Conservation (phyloP, 2,888 invertebrate genomes). For the Dryobota labecula region DNA sequence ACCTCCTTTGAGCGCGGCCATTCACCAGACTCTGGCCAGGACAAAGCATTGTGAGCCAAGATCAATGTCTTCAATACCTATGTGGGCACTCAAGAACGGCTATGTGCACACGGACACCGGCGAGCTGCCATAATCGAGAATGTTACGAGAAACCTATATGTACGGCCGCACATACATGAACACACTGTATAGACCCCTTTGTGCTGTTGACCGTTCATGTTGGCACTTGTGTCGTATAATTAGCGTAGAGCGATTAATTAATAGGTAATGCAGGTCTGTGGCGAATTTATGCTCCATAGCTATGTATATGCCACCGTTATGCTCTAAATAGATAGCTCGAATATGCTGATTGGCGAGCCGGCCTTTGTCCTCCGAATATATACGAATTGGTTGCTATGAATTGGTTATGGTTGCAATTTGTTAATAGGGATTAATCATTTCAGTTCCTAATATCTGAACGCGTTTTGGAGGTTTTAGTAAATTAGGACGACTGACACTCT, state of each 20-base stretch:
- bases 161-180: conserved; percentile 53
- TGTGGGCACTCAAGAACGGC: conserved; percentile 75
- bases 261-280: conserved; percentile 82
- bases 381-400: conserved; percentile 59
- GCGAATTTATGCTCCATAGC: conserved; percentile 72
- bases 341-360: conserved; percentile 61
- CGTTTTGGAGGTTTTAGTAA: conserved; percentile 34
- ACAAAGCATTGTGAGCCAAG: conserved; percentile 85
- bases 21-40: conserved; percentile 79
- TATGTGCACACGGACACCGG: conserved; percentile 72
- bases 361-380: conserved; percentile 58
- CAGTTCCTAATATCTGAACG: conserved; percentile 41
- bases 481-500: conserved; percentile 33
- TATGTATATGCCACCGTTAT: conserved; percentile 57
- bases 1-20: conserved; percentile 78
- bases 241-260: conserved; percentile 88
- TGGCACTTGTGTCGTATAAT: conserved; percentile 85
- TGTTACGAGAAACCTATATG: conserved; percentile 59
- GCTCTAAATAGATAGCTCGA: conserved; percentile 63
- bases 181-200: conserved; percentile 72
- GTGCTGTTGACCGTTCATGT: conserved; percentile 81
- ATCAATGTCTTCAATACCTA: conserved; percentile 84
- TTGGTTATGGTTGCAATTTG: conserved; percentile 60
- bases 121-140: conserved; percentile 73
- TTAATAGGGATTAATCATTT: conserved; percentile 55